These are phyloP conservation scores for Lamproptera curius DNA, from an alignment of 2,888 invertebrate genomes.

Conservation along the genomic window DNA sequence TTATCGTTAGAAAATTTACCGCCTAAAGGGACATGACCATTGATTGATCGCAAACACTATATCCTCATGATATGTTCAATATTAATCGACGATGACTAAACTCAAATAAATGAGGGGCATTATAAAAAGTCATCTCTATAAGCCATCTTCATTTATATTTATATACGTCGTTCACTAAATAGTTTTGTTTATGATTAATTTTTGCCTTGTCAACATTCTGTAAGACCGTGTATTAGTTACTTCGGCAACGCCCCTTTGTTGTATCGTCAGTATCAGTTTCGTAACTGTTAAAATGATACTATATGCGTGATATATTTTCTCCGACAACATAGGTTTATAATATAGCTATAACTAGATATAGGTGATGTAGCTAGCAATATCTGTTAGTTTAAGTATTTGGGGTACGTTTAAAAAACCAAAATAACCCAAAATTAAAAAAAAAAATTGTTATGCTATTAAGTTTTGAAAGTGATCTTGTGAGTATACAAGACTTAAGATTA, in stretches of 20 bases:
- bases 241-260: conserved; percentile 59
- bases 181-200: conserved; percentile 51
- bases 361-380: too few relatives aligned
- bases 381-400: too few relatives aligned
- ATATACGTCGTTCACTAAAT: conserved; percentile 2
- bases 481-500: too few relatives aligned
- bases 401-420: too few relatives aligned
- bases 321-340: too few relatives aligned
- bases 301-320: too few relatives aligned
- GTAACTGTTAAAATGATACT: too few relatives aligned
- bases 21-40: conserved; percentile 34
- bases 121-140: conserved; percentile 37
- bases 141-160: conserved; percentile 13
- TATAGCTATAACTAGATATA: too few relatives aligned
- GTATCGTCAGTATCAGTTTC: conserved; percentile 29
- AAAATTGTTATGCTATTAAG: too few relatives aligned
- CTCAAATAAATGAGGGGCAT: conserved; percentile 60
- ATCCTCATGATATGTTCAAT: conserved; percentile 55
- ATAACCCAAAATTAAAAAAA: too few relatives aligned
- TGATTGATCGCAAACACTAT: conserved; percentile 64
- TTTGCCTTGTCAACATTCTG: conserved; percentile 54
- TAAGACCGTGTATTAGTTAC: conserved; percentile 46
- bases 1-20: neutral
- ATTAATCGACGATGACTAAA: conserved; percentile 66
- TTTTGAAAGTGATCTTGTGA: too few relatives aligned